Base-by-base conservation (phyloP, 1,140 invertebrate genomes). In the Nilaparvata lugens region DNA sequence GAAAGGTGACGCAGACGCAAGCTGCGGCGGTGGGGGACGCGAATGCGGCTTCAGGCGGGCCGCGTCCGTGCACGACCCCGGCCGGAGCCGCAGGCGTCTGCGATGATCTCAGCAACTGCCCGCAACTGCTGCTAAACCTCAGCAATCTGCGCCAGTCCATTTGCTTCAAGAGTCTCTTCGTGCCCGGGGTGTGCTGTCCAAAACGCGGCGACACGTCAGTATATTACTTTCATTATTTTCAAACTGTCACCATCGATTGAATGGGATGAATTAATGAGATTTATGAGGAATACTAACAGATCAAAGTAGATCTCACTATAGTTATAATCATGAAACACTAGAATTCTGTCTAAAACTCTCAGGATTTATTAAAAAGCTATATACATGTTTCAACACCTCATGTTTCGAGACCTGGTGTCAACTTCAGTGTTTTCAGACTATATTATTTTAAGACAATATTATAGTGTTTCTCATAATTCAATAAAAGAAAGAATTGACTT, bases 161-260 rank as follows among this genome's bases (percentile, higher is more conserved):
- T 6, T 96, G 93, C 70, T 95, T 96, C 69, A 93, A 95, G 73
- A 89, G 88, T 63, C 75, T 95, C 1, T 93, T 95, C 67, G 87
- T 93, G 2, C 93, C 93, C 2, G 93, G 91, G 16, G 91, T 95
- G 2, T 95, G 92, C 69, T 95, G 92, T 74, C 91, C 91, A 0
- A 64, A 42, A 40, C 19, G 59, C 28, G 45, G 45, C 16, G 45
- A 48, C 14, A 48, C 16, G 45, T 48, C 7, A 18, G 45, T 48
- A 48, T 3, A 16, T 45, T 11, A 16, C 3, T 45, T 45, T 11
- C 13, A 3, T 45, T 40, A 9, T 40, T 9, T 9, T 40, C n/a
- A 40, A 40, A 9, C n/a, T 9, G 38, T 40, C 38, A 40, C 9
- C 9, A 40, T 40, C 38, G n/a, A 40, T 40, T 40, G 38, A 40